Evolutionary conservation across 2,797 vertebrate genomes (phyloP).

Genomic region (Eurystomus glaucurus): DNA sequence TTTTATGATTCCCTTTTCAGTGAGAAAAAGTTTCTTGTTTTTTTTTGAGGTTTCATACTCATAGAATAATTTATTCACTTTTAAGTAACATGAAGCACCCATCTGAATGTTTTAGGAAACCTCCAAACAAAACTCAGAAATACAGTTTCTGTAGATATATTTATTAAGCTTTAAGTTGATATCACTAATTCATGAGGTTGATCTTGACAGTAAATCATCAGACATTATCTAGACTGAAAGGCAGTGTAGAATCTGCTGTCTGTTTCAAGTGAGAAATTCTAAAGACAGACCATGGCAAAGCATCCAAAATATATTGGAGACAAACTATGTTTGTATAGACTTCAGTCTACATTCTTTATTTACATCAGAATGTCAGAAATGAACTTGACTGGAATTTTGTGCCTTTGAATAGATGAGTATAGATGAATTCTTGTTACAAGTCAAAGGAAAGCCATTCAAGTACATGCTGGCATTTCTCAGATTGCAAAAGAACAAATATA

Average conservation of each 20-base stretch:
- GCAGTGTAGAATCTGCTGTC: background rate
- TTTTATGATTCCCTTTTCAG: background rate
- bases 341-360: background rate
- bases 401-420: background rate
- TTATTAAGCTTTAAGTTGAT: background rate
- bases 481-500: background rate
- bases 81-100: background rate
- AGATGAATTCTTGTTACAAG: background rate
- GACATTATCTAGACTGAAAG: background rate
- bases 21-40: rapidly evolving
- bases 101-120: background rate
- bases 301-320: background rate
- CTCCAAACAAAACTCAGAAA: background rate
- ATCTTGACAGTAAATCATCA: background rate
- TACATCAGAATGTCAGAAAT: background rate
- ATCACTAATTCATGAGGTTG: background rate
- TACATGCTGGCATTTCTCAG: background rate
- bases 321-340: background rate
- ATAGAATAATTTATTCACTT: background rate
- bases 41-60: background rate
- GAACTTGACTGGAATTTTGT: background rate
- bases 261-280: background rate
- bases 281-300: background rate
- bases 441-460: background rate
- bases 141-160: background rate